These are phyloP conservation scores for Tenthredo mesomela DNA, from an alignment of 2,888 invertebrate genomes.

Conservation along the genomic window DNA sequence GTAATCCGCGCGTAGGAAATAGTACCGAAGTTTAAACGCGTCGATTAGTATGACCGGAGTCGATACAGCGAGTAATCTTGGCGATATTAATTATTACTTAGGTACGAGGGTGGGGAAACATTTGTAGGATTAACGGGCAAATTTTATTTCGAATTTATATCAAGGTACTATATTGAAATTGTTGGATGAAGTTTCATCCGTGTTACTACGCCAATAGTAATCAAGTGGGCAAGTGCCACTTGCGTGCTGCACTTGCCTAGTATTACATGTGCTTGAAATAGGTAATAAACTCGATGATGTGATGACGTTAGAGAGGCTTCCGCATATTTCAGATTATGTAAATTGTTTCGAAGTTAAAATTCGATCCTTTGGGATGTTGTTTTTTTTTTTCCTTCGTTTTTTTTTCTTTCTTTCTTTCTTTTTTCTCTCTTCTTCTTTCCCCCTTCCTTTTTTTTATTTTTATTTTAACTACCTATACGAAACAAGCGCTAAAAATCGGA, in stretches of 20 bases:
- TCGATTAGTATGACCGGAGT: background rate
- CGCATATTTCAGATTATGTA: slow-evolving; percentile 22
- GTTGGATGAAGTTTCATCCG: background rate
- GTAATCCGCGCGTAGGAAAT: slow-evolving; percentile 33
- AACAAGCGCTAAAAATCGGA: slow-evolving; percentile 17
- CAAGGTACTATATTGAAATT: background rate
- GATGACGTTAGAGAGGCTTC: slow-evolving; percentile 6
- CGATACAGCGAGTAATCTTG: background rate
- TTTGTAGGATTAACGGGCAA: background rate
- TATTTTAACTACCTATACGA: background rate
- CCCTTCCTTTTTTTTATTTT: background rate
- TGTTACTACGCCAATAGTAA: slow-evolving; percentile 45
- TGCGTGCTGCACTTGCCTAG: slow-evolving; percentile 34
- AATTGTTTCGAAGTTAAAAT: background rate
- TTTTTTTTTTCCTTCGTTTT: no score
- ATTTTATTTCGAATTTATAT: background rate
- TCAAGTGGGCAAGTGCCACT: slow-evolving; percentile 33
- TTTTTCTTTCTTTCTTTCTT: no score
- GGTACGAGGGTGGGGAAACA: background rate
- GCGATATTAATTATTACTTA: background rate
- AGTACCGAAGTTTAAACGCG: slow-evolving; percentile 16
- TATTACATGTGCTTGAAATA: slow-evolving; percentile 46
- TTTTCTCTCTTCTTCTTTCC: no score
- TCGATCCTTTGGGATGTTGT: background rate
- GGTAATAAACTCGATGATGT: slow-evolving; percentile 31